A percentile compares a stretch with the other conserved stretches of the same genome.
Evolutionary conservation across 2,888 invertebrate species (phyloP).

Genomic region (Hydriomena furcata): DNA sequence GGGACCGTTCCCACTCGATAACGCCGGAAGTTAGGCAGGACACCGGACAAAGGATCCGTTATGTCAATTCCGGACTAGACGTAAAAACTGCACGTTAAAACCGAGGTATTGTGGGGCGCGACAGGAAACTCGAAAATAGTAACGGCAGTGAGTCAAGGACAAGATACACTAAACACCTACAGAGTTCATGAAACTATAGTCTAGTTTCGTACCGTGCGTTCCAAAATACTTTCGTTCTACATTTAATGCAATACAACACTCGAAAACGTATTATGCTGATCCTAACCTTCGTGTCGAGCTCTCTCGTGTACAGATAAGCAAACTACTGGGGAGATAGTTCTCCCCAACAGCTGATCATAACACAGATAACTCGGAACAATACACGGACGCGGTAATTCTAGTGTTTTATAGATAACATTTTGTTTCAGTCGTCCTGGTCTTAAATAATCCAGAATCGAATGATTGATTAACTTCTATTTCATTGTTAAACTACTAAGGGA

Average conservation of each 20-base stretch:
- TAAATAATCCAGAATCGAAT: background rate
- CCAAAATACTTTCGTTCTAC: constrained; percentile 27
- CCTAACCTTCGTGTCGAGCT: constrained; percentile 16
- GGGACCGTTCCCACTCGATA: constrained; percentile 67
- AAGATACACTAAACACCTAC: constrained; percentile 30
- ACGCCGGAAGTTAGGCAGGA: constrained; percentile 69
- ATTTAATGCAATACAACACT: constrained; percentile 14
- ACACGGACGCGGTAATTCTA: constrained; percentile 18
- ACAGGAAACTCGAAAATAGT: constrained; percentile 50
- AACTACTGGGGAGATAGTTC: too few species aligned
- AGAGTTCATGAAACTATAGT: constrained; percentile 31
- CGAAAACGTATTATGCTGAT: constrained; percentile 1
- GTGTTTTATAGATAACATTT: constrained; percentile 12
- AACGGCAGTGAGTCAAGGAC: constrained; percentile 48
- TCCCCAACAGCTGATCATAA: constrained; percentile 25
- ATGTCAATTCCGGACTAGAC: constrained; percentile 53
- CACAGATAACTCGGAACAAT: constrained; percentile 26
- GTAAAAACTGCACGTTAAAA: constrained; percentile 44
- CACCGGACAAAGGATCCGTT: constrained; percentile 74
- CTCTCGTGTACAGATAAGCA: constrained; percentile 26
- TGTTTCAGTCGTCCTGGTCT: constrained; percentile 6
- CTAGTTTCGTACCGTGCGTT: constrained; percentile 20
- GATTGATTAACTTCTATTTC: background rate
- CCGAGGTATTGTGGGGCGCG: constrained; percentile 41
- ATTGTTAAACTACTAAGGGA: background rate